Conservation (phyloP, 2,113 vertebrate species). For the Saguinus midas region DNA sequence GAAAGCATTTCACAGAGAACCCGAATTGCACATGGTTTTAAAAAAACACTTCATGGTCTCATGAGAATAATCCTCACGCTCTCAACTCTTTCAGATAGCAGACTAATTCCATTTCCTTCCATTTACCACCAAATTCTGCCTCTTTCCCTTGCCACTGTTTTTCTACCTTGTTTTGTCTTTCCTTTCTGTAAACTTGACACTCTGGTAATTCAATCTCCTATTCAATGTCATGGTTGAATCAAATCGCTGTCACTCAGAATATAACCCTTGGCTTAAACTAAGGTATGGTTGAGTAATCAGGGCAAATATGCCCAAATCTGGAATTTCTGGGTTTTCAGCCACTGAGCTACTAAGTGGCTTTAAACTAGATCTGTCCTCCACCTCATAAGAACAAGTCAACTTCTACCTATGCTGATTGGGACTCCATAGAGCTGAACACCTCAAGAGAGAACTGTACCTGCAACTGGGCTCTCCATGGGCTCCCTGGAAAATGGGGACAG, state of each 20-base stretch:
- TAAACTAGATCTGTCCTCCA: conserved; percentile 38
- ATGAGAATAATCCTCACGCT: neutral
- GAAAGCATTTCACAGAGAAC: conserved; percentile 23
- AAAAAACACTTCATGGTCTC: conserved; percentile 21
- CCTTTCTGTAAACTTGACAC: conserved; percentile 57
- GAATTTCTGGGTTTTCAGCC: conserved; percentile 72
- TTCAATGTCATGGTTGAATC: conserved; percentile 75
- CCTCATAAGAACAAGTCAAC: conserved; percentile 58
- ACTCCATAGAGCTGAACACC: neutral
- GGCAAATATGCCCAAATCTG: conserved; percentile 72
- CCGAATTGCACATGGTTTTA: neutral
- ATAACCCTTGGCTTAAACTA: conserved; percentile 60
- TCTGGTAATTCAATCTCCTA: conserved; percentile 73
- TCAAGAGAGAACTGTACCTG: neutral
- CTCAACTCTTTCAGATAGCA: conserved; percentile 40
- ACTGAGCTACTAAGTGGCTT: conserved; percentile 66
- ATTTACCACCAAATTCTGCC: conserved; percentile 42
- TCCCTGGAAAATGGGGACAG: neutral
- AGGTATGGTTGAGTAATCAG: conserved; percentile 68
- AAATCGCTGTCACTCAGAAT: conserved; percentile 76
- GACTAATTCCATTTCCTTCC: conserved; percentile 61
- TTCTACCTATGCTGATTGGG: conserved; percentile 41
- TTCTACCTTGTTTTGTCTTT: conserved; percentile 71
- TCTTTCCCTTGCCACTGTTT: conserved; percentile 13
- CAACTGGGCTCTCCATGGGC: neutral